Conservation (phyloP, 2,888 invertebrate species). For the Brachynemurus nebulosus region DNA sequence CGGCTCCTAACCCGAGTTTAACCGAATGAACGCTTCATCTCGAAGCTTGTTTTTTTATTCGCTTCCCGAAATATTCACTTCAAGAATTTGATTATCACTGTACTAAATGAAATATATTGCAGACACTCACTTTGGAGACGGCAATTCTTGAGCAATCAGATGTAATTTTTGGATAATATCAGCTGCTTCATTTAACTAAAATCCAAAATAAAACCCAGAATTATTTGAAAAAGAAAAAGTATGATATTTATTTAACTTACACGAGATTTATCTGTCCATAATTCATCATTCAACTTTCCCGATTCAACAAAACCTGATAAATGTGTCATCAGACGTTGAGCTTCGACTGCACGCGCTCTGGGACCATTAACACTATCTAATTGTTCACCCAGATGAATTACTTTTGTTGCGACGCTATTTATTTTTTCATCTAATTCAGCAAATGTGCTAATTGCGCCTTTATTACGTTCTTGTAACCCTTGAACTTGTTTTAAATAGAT, state of each 20-base stretch:
- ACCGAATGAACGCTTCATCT: too few species aligned
- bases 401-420: slow-evolving; percentile 93
- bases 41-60: too few species aligned
- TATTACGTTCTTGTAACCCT: slow-evolving; percentile 74
- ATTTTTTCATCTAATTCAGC: slow-evolving; percentile 90
- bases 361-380: slow-evolving; percentile 94
- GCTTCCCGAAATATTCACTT: too few species aligned
- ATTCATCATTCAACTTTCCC: slow-evolving; percentile 68
- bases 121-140: slow-evolving; percentile 60
- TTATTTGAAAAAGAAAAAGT: background rate
- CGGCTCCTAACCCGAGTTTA: too few species aligned
- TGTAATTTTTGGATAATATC: slow-evolving; percentile 95
- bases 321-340: slow-evolving; percentile 80
- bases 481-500: slow-evolving; percentile 66
- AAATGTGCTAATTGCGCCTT: slow-evolving; percentile 75
- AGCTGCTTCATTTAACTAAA: slow-evolving; percentile 82
- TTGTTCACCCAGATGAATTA: slow-evolving; percentile 96
- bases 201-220: slow-evolving; percentile 16
- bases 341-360: slow-evolving; percentile 86
- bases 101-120: too few species aligned
- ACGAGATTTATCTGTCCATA: slow-evolving; percentile 74
- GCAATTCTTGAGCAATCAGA: slow-evolving; percentile 89
- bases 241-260: slow-evolving; percentile 30
- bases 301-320: slow-evolving; percentile 84
- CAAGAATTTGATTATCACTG: too few species aligned